Conservation (phyloP, 2,113 vertebrate species). For the Gila orcuttii region DNA sequence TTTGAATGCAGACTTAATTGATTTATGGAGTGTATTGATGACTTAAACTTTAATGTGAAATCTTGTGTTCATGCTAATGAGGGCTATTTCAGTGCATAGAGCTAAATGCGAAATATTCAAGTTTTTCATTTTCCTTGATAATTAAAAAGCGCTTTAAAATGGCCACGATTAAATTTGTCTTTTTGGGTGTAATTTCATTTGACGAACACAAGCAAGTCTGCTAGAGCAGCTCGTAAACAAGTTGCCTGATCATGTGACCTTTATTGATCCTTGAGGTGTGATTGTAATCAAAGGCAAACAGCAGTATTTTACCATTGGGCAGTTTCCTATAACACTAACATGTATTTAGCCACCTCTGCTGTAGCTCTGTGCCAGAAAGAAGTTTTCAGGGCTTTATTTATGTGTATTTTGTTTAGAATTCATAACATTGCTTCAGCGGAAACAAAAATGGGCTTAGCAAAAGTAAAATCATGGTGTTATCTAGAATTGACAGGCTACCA, state of each 20-base stretch:
- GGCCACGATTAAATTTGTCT: background rate
- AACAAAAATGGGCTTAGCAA: background rate
- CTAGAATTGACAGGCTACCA: background rate
- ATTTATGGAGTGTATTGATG: background rate
- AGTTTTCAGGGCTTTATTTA: slow-evolving; percentile 24
- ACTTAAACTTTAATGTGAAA: slow-evolving; percentile 10
- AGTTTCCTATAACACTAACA: background rate
- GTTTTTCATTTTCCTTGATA: background rate
- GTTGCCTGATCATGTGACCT: slow-evolving; percentile 19
- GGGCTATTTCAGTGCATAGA: background rate
- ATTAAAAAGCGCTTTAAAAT: slow-evolving; percentile 1
- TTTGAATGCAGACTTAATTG: background rate
- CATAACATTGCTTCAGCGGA: background rate
- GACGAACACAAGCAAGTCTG: slow-evolving; percentile 1
- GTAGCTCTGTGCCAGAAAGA: background rate
- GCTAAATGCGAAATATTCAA: too few species aligned
- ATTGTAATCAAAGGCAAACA: slow-evolving; percentile 31
- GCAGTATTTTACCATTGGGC: slow-evolving; percentile 7
- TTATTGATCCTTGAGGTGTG: slow-evolving; percentile 25
- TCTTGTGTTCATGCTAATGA: background rate
- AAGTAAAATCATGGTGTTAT: background rate
- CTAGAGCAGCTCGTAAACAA: slow-evolving; percentile 19
- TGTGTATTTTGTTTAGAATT: slow-evolving; percentile 9
- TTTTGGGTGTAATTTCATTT: slow-evolving; percentile 18
- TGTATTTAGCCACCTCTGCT: slow-evolving; percentile 7